Percentiles rank a stretch among this genome's conserved stretches.
Conservation (phyloP, 2,113 vertebrate species). For the Oreochromis tanganicae region DNA sequence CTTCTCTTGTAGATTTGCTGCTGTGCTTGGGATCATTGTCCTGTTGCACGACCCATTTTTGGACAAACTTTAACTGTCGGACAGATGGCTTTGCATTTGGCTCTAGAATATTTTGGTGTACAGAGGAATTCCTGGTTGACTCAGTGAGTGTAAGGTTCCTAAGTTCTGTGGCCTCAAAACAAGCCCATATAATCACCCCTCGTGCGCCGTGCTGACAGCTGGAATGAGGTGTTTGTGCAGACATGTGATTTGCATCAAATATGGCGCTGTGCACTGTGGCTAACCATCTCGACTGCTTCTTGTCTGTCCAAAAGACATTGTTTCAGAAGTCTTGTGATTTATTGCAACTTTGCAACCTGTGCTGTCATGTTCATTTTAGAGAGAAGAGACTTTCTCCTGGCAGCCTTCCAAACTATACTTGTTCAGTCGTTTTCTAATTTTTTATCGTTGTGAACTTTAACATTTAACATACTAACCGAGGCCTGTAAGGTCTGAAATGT, state of each 20-base stretch:
- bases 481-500: not conserved
- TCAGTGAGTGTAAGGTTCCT: not conserved
- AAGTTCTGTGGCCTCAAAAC: not conserved
- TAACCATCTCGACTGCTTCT: rapidly evolving
- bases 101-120: not conserved
- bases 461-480: not conserved
- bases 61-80: not conserved
- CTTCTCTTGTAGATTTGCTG: not conserved
- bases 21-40: not conserved
- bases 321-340: not conserved
- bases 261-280: not conserved
- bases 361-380: not conserved
- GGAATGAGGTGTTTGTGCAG: rapidly evolving
- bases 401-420: not conserved
- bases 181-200: not conserved
- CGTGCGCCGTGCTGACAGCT: not conserved
- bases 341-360: not conserved
- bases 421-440: rapidly evolving
- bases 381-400: not conserved
- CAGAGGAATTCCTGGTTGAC: not conserved
- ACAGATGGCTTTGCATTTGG: not conserved
- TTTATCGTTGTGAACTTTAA: not conserved
- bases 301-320: not conserved
- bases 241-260: rapidly evolving
- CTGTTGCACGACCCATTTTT: not conserved